Conservation (phyloP, 2,797 vertebrate genomes). For the Poecilia wingei region DNA sequence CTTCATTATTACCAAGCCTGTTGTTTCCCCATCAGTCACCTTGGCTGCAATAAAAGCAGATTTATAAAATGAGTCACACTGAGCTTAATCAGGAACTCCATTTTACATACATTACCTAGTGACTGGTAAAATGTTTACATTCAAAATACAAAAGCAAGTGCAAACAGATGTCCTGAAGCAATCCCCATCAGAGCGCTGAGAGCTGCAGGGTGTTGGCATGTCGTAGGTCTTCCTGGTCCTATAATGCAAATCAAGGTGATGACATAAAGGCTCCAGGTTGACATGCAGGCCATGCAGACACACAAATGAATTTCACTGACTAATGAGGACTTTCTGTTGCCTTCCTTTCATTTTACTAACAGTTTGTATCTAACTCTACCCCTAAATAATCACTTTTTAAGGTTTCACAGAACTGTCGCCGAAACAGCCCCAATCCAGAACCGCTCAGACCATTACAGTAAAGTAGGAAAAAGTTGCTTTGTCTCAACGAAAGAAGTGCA, state of each 20-base stretch:
- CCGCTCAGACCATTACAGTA: too few species aligned
- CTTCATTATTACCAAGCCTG: slow-evolving; percentile 34
- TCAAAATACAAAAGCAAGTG: neutral
- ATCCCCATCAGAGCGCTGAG: slow-evolving; percentile 6
- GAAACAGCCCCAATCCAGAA: too few species aligned
- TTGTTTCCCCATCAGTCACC: slow-evolving; percentile 47
- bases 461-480: too few species aligned
- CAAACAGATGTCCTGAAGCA: neutral
- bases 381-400: neutral
- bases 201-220: slow-evolving; percentile 24
- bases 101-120: slow-evolving; percentile 17
- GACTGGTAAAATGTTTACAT: neutral
- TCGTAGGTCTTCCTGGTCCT: slow-evolving; percentile 45
- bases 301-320: neutral
- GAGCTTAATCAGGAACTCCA: slow-evolving; percentile 35
- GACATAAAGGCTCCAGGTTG: slow-evolving; percentile 40
- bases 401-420: too few species aligned
- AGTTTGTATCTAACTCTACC: neutral
- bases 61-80: slow-evolving; percentile 45
- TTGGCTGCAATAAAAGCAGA: neutral
- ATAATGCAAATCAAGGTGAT: slow-evolving; percentile 64
- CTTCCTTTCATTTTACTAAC: neutral
- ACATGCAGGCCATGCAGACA: neutral
- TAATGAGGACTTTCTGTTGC: neutral
- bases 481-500: too few species aligned